These are phyloP conservation scores for Phymatocera aterrima DNA, from an alignment of 2,888 invertebrate species.

Conservation along the genomic window DNA sequence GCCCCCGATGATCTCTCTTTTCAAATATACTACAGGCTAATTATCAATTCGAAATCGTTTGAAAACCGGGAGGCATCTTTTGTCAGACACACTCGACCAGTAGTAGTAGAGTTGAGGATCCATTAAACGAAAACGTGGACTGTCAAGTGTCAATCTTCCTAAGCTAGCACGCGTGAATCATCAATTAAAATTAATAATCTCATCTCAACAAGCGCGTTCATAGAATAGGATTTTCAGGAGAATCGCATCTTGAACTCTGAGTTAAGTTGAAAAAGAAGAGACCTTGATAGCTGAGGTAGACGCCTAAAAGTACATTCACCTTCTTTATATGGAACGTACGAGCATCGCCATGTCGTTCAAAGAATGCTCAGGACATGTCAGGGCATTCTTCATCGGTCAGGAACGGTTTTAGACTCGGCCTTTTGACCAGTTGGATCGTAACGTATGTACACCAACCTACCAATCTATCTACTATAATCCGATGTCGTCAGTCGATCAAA, in stretches of 20 bases:
- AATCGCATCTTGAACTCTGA: background rate
- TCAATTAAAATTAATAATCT: no score
- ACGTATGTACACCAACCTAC: background rate
- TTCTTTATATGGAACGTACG: conserved; percentile 23
- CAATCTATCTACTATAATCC: background rate
- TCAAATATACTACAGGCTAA: no score
- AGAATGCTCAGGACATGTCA: conserved; percentile 55
- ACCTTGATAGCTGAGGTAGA: conserved; percentile 6
- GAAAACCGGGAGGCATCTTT: no score
- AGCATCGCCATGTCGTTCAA: conserved; percentile 18
- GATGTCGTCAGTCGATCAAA: conserved; percentile 42
- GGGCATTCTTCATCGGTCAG: conserved; percentile 68
- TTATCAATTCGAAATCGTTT: no score
- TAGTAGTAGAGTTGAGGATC: no score
- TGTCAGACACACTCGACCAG: no score
- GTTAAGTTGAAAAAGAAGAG: background rate
- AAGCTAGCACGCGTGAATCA: no score
- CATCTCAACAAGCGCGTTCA: no score
- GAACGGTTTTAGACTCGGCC: conserved; percentile 67
- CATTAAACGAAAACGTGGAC: no score
- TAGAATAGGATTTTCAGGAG: no score
- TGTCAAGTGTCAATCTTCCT: no score
- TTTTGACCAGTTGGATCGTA: conserved; percentile 56
- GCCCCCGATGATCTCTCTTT: no score
- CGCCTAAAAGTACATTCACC: conserved; percentile 22